Percentiles rank a stretch among this genome's conserved stretches.
Conservation (phyloP, 2,888 invertebrate species). For the Machimus rusticus region DNA sequence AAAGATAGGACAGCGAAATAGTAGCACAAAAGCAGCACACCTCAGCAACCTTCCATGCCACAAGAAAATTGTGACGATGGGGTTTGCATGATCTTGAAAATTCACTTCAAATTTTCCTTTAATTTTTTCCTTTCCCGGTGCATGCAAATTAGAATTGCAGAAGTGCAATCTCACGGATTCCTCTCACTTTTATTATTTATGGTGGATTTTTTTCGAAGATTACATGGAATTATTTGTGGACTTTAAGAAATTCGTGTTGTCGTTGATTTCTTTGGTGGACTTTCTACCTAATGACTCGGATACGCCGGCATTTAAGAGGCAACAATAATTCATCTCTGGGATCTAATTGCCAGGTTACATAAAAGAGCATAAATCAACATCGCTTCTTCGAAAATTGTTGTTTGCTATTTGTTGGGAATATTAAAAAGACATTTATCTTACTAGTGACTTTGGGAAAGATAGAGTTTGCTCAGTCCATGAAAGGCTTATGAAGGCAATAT, state of each 20-base stretch:
- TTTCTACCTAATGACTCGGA: neutral
- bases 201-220: neutral
- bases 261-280: neutral
- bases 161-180: neutral
- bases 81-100: constrained; percentile 5
- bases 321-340: neutral
- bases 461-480: neutral
- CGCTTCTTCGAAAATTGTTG: neutral
- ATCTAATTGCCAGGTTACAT: neutral
- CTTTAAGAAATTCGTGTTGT: neutral
- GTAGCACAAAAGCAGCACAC: neutral
- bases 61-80: constrained; percentile 1
- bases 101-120: neutral
- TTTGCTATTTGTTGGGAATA: neutral
- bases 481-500: neutral
- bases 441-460: neutral
- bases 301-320: neutral
- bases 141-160: neutral
- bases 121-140: neutral
- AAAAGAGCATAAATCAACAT: neutral
- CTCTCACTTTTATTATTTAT: neutral
- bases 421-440: neutral
- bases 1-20: neutral
- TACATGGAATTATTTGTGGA: neutral
- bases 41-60: neutral